phyloP scores from a whole-genome alignment of 92 coral and sea anemone genomes.

The Phenganax stokvisi region DNA sequence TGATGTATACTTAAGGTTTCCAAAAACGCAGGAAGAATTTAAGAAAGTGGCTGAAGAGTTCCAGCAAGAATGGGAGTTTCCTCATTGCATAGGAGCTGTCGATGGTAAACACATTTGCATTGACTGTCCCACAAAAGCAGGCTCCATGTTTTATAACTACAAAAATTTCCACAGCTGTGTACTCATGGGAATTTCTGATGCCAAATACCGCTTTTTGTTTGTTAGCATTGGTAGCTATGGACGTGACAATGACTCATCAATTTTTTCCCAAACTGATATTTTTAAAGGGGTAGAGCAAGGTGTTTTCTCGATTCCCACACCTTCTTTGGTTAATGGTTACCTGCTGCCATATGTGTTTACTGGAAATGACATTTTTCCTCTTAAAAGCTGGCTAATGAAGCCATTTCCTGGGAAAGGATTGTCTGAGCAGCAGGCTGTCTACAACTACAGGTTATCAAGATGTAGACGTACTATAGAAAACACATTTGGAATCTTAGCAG shows the following conservation, averaged over 20 bases:
- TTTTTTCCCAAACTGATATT: background rate
- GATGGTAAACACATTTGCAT: constrained; percentile 49
- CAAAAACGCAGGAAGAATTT: constrained; percentile 18
- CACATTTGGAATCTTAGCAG: constrained; percentile 33
- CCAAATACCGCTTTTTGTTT: constrained; percentile 44
- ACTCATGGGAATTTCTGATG: constrained; percentile 49
- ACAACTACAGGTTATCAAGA: constrained; percentile 5
- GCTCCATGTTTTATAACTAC: constrained; percentile 42
- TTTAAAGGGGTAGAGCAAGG: background rate
- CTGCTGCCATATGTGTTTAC: constrained; percentile 32
- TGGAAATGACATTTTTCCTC: constrained; percentile 35
- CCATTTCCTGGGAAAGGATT: constrained; percentile 39
- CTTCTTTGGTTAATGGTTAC: background rate
- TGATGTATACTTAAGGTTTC: background rate
- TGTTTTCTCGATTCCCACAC: background rate
- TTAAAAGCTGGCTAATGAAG: constrained; percentile 33
- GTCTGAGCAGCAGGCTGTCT: constrained; percentile 14
- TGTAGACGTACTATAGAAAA: constrained; percentile 34
- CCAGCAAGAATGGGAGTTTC: constrained; percentile 39
- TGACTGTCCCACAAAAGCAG: constrained; percentile 44
- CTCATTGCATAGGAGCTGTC: constrained; percentile 46
- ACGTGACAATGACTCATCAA: constrained; percentile 43
- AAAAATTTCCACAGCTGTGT: constrained; percentile 53
- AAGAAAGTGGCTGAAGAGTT: constrained; percentile 35
- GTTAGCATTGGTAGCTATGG: constrained; percentile 51